phyloP scores from a whole-genome alignment of 2,113 vertebrate genomes.

The Myiozetetes cayanensis region DNA sequence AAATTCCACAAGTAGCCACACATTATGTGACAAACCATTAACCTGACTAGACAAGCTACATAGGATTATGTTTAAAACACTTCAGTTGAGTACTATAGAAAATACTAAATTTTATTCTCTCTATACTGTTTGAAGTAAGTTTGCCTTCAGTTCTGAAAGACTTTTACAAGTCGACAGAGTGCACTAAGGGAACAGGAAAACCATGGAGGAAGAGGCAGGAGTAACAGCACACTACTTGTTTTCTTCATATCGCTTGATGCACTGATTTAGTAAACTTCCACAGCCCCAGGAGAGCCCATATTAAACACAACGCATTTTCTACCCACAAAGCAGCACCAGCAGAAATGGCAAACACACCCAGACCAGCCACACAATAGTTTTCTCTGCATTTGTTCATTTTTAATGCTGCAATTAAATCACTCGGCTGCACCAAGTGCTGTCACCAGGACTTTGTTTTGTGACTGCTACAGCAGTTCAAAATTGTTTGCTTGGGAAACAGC shows the following conservation, averaged over 20 bases:
- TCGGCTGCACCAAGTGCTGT: background rate
- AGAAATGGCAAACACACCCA: background rate
- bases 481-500: background rate
- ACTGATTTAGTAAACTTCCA: background rate
- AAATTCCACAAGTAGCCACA: background rate
- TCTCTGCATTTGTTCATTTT: background rate
- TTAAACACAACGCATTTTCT: background rate
- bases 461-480: background rate
- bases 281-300: background rate
- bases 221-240: background rate
- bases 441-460: conserved; percentile 1
- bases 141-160: background rate
- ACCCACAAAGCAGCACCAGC: background rate
- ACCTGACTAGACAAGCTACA: background rate
- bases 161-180: background rate
- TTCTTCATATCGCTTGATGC: background rate
- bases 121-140: background rate
- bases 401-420: conserved; percentile 19
- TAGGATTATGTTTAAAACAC: background rate
- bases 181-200: background rate
- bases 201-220: background rate
- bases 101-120: background rate
- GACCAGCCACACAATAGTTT: background rate
- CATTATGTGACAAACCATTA: background rate
- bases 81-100: background rate